Evolutionary conservation across 2,113 vertebrate genomes (phyloP).

Genomic region (Paramormyrops kingsleyae): DNA sequence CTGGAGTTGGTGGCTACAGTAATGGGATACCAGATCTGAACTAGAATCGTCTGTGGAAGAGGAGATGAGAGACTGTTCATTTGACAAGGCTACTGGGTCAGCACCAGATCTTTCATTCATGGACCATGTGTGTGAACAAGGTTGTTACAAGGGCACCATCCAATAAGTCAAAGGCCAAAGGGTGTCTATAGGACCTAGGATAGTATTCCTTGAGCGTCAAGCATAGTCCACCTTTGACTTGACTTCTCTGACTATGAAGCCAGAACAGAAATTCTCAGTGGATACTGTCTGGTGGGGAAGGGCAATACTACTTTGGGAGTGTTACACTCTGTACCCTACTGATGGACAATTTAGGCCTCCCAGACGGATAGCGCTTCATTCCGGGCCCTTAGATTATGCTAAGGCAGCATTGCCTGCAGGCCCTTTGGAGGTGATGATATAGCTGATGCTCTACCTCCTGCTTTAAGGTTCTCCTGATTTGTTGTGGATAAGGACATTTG

Average conservation of each 20-base stretch:
- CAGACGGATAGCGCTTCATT: background rate
- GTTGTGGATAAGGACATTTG: background rate
- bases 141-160: background rate
- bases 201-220: background rate
- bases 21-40: slow-evolving; percentile 97
- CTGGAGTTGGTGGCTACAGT: slow-evolving; percentile 97
- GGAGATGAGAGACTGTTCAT: slow-evolving; percentile 25
- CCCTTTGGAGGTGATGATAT: background rate
- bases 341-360: background rate
- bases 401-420: background rate
- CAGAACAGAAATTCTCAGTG: background rate
- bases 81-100: background rate
- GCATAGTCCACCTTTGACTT: background rate
- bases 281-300: background rate
- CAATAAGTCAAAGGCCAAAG: background rate
- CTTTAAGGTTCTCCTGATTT: background rate
- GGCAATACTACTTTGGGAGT: background rate
- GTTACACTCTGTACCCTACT: background rate
- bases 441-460: background rate
- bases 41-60: slow-evolving; percentile 82
- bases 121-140: background rate
- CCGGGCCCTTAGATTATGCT: background rate
- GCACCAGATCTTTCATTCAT: background rate
- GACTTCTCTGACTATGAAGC: background rate
- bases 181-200: background rate